A percentile compares a stretch with the other conserved stretches of the same genome.
Evolutionary conservation across 2,113 vertebrate species (phyloP).

Genomic region (Peromyscus polionotus): DNA sequence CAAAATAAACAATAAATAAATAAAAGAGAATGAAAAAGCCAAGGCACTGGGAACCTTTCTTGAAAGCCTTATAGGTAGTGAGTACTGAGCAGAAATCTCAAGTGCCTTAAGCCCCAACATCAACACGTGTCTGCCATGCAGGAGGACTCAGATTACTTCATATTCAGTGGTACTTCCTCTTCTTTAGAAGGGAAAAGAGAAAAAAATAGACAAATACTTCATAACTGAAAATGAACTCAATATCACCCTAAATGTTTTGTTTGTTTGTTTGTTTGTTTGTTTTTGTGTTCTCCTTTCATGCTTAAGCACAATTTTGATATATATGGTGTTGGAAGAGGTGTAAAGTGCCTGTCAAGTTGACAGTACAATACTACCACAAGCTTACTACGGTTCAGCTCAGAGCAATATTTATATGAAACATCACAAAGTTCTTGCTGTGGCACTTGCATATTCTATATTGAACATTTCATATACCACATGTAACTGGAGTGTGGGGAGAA

Average conservation of each 20-base stretch:
- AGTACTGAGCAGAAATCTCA: background rate
- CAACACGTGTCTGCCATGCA: background rate
- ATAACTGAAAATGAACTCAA: constrained; percentile 4
- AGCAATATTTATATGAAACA: constrained; percentile 61
- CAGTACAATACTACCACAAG: constrained; percentile 44
- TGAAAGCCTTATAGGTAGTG: background rate
- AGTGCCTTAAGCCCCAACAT: background rate
- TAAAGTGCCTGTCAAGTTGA: constrained; percentile 47
- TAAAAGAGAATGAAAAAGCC: background rate
- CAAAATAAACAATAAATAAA: background rate
- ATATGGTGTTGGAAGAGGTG: constrained; percentile 42
- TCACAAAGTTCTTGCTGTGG: constrained; percentile 28
- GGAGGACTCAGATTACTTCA: background rate
- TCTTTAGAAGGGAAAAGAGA: background rate
- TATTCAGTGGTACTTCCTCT: background rate
- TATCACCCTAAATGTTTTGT: constrained; percentile 44
- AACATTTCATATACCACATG: background rate
- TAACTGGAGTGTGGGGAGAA: background rate
- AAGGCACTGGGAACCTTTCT: background rate
- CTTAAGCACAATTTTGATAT: constrained; percentile 22
- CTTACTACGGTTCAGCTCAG: constrained; percentile 58
- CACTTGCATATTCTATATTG: constrained; percentile 25
- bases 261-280: constrained; percentile 27
- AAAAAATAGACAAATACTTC: constrained; percentile 37
- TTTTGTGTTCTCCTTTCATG: constrained; percentile 28